Base-by-base conservation (phyloP, 2,888 invertebrate species). In the Morpho helenor region DNA sequence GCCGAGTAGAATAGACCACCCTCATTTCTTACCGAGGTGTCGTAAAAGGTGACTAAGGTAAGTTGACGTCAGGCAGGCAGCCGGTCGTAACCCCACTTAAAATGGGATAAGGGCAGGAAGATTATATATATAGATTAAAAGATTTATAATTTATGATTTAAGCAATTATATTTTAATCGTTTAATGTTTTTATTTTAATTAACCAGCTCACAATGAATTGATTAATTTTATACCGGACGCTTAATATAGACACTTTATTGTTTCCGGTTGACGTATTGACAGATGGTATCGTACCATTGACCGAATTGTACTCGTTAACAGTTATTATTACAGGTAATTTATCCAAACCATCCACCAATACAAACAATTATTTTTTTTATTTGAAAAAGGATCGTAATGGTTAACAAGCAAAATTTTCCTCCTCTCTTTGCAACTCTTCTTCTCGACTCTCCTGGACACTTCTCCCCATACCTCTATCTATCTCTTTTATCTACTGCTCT, bases 231-330 rank as follows among this genome's bases (percentile, higher is more conserved):
- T 59, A 53, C 47, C 52, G 57, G 67, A 67, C 73, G 56, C 39
- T 73, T 74, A 75, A 74, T 71, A 10, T 70, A 71, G 68, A 73
- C 70, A 68, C 75, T 80, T 84, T 82, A 86, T 84, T 78, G 79
- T 84, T 84, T 85, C 84, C 84, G 75, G 75, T 73, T 73, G 68
- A 71, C 76, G 82, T 86, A 86, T 80, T 85, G 85, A 84, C 87
- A 87, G 82, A 84, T 86, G 85, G 77, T 72, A 72, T 58, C 57
- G 52, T 45, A 61, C 62, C 60, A 64, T 65, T 64, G 67, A 64
- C 61, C 59, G 59, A 57, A 65, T 50, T 52, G 51, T 59, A 49
- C 52, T 46, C 59, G 48, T 57, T 52, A 57, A n/a, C n/a, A 4
- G n/a, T 43, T 43, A 7, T 43, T 9, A 4, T 9, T 43, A 9